Base-by-base conservation (phyloP, 2,797 vertebrate species). In the Eidolon dupreanum region DNA sequence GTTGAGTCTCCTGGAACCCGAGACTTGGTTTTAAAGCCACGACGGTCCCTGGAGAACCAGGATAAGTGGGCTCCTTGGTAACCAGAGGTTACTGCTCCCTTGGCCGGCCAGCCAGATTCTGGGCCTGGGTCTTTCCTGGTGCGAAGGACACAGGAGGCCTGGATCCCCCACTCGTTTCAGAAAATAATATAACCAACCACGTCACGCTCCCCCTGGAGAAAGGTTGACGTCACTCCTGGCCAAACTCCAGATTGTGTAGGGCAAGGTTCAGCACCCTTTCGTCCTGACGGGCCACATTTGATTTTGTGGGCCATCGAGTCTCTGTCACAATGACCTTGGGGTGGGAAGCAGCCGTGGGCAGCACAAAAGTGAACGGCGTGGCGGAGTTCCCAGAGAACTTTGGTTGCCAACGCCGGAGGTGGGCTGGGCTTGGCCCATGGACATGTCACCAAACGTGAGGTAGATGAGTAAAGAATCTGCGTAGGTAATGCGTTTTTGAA, bases 391-490 rank as follows among this genome's bases (percentile, higher is more conserved):
- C 59, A 73, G 68, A 65, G 75, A 66, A 79, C 8, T 28, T 16
- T 41, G 71, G 71, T 61, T 53, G 41, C 55, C n/a, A 17, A 49
- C 78, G 81, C 8, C 38, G 41, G 75, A 90, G 59, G 12, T 8
- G 8, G 33, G n/a, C 26, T 81, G 36, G 41, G 73, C 55, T 26
- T 59, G 73, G 77, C 73, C 28, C 7, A 1, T 57, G 78, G 20
- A 49, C 9, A 66, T 24, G 63, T 82, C 83, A 83, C 33, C 70
- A 86, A 83, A 28, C 38, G 61, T 46, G 63, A 93, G 51, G 57
- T 24, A 82, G 63, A 6, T 92, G 90, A 63, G 82, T 55, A 90
- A 92, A 65, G 57, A 93, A 92, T 63, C 8, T 77, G 78, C 13
- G 28, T 6, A 90, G 59, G 77, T 51, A 46, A 86, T 70, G 49